Conservation (phyloP, 2,113 vertebrate species). For the Procavia capensis region DNA sequence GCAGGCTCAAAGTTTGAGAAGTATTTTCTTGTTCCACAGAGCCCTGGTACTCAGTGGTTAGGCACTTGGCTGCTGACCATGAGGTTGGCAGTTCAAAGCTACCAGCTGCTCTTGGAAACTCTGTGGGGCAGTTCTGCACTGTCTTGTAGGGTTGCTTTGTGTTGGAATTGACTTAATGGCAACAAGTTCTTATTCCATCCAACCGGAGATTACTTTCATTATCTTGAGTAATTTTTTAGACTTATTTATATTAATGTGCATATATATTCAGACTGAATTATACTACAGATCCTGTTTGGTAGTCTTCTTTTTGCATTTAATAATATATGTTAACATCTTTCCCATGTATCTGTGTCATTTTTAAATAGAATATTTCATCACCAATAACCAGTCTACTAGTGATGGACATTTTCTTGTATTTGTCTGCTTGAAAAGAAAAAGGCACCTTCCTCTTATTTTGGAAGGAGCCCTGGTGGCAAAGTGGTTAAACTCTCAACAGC, state of each 20-base stretch:
- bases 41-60: no score
- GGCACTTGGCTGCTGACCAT: no score
- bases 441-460: not conserved
- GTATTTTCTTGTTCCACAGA: no score
- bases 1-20: not conserved
- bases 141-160: no score
- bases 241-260: not conserved
- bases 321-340: not conserved
- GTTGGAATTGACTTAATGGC: no score
- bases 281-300: not conserved
- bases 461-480: no score
- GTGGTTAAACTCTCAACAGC: no score
- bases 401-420: not conserved
- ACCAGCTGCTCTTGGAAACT: not conserved
- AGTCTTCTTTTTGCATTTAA: not conserved
- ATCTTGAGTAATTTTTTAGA: slow-evolving; percentile 13
- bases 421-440: not conserved
- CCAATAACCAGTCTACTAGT: not conserved
- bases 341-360: not conserved
- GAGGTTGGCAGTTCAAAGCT: no score
- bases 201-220: not conserved
- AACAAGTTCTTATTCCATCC: not conserved
- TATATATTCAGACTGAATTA: not conserved
- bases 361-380: not conserved
- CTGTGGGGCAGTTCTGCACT: no score